A percentile compares a stretch with the other conserved stretches of the same genome.
Conservation (phyloP, 2,888 invertebrate genomes). For the Galerucella pusilla region DNA sequence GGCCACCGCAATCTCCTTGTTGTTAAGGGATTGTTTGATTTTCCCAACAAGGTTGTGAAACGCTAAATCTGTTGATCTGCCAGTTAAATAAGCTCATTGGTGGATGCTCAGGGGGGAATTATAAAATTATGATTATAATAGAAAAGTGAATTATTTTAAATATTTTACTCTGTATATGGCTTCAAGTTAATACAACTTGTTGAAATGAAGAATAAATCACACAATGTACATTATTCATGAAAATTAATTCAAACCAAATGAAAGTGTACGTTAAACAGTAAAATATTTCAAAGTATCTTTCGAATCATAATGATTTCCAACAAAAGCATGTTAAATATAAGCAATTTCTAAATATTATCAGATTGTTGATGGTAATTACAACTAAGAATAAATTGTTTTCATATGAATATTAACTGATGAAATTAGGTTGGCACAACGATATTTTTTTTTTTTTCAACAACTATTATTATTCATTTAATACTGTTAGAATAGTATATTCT, state of each 20-base stretch:
- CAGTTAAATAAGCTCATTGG: too few relatives aligned
- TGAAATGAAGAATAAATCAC: neutral
- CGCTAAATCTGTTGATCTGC: too few relatives aligned
- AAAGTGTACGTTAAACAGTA: neutral
- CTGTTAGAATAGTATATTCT: too few relatives aligned
- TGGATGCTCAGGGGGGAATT: too few relatives aligned
- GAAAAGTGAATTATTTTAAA: neutral
- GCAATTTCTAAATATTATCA: neutral
- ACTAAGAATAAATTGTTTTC: neutral
- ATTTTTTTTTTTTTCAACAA: neutral
- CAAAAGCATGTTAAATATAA: neutral
- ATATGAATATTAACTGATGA: slow-evolving; percentile 1
- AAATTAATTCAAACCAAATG: neutral
- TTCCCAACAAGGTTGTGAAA: too few relatives aligned
- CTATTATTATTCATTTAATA: too few relatives aligned
- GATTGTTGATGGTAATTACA: slow-evolving; percentile 9
- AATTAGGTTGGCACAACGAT: neutral
- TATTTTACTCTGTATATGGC: neutral
- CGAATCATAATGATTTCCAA: neutral
- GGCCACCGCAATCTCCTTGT: too few relatives aligned
- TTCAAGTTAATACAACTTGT: too few relatives aligned
- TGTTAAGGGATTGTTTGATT: too few relatives aligned
- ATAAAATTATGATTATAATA: too few relatives aligned
- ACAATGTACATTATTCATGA: neutral
- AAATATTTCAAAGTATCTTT: neutral